Base-by-base conservation (phyloP, 2,113 vertebrate species). In the Amphiprion ocellaris region DNA sequence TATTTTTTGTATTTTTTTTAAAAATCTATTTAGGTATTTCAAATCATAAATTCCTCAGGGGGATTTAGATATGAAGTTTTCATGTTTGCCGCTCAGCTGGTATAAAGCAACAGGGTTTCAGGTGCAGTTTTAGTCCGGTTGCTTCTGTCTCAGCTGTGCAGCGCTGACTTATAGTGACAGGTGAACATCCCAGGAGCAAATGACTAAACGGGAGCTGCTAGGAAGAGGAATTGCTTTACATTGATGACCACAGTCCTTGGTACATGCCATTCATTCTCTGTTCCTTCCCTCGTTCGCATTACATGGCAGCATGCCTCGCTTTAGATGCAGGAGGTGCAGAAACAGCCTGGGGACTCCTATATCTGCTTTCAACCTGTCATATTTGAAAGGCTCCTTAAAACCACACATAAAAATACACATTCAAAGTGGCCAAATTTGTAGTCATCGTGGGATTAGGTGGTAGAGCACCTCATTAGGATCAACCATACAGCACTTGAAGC, bases 121-220 rank as follows among this genome's bases (percentile, higher is more conserved):
- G 77, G 30, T 69, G 49, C 19, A 47, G 30, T 60, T 78, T 69
- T 26, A 44, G 11, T 8, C 49, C 58, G 44, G 37, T 33, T 76
- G 49, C 52, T 23, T n/a, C 41, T 44, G 47, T 70, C 16, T 73
- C 67, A 71, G 77, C 84, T 65, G 33, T 62, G 47, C 41, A 14
- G 2, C 9, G 16, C 17, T 83, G 58, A 82, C 23, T 58, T 63
- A 23, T 76, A 47, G 37, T 71, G 66, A 74, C 74, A 79, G 58
- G 21, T 71, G 69, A 83, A 33, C 55, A 60, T 46, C 33, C 21
- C 14, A 7, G 59, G 23, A 79, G 56, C 74, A 84, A 66, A 58
- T 81, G 49, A 21, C 79, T 67, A 55, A 66, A 50, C 63, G 46
- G 44, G 15, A 26, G 41, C 44, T 71, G 21, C 12, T 11, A 37